Evolutionary conservation across 2,113 vertebrate species (phyloP).

Genomic region (Oncorhynchus kisutch): DNA sequence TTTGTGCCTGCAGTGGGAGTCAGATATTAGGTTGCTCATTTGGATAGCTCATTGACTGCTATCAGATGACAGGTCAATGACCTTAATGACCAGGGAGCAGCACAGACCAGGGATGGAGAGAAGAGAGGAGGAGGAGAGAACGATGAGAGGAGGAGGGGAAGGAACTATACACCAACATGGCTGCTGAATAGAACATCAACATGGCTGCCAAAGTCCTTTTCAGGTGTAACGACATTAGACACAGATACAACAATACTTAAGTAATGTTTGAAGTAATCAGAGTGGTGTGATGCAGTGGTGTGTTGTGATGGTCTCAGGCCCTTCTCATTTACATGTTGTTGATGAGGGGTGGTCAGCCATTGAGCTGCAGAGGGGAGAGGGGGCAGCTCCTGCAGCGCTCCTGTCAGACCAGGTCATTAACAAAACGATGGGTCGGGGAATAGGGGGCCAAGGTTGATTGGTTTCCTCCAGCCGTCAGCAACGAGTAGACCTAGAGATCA

Average conservation of each 20-base stretch:
- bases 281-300: neutral
- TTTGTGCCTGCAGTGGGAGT: constrained; percentile 56
- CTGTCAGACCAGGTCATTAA: constrained; percentile 73
- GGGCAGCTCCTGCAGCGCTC: constrained; percentile 64
- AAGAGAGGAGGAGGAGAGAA: neutral
- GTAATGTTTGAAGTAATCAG: neutral
- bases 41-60: constrained; percentile 67
- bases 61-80: constrained; percentile 71
- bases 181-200: no score
- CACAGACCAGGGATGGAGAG: constrained; percentile 41
- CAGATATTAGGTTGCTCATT: constrained; percentile 68
- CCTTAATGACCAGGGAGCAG: constrained; percentile 58
- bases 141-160: neutral
- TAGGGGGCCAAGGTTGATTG: constrained; percentile 73
- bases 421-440: constrained; percentile 70
- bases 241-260: neutral
- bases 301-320: constrained; percentile 13
- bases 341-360: constrained; percentile 69
- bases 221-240: neutral
- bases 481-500: neutral
- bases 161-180: neutral
- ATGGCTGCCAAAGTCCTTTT: neutral
- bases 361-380: constrained; percentile 52
- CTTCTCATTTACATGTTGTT: constrained; percentile 70
- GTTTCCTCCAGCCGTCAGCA: constrained; percentile 73